phyloP scores from a whole-genome alignment of 2,888 invertebrate genomes.

The Alcis repandata region DNA sequence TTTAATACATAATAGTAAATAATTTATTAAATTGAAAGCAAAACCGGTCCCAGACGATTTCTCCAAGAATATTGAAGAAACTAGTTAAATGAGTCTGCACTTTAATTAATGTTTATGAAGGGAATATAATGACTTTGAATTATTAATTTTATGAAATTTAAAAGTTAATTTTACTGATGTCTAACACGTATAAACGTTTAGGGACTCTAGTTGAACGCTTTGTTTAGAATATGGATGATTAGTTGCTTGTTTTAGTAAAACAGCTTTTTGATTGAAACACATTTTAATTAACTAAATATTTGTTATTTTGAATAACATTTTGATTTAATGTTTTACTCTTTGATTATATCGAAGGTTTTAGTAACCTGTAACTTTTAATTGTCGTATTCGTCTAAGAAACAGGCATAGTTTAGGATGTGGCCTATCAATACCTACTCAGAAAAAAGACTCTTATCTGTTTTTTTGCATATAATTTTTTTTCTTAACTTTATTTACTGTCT shows the following conservation, averaged over 20 bases:
- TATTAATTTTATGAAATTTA: slow-evolving; percentile 48
- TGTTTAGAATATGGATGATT: slow-evolving; percentile 23
- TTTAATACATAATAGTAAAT: slow-evolving; percentile 41
- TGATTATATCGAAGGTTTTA: too few relatives aligned
- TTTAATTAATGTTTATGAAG: slow-evolving; percentile 56
- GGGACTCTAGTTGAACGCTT: slow-evolving; percentile 21
- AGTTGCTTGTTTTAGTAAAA: slow-evolving; percentile 7
- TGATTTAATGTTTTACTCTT: too few relatives aligned
- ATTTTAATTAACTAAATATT: too few relatives aligned
- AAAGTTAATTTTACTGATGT: slow-evolving; percentile 44
- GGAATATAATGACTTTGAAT: slow-evolving; percentile 47
- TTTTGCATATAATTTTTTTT: too few relatives aligned
- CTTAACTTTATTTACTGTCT: too few relatives aligned
- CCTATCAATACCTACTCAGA: too few relatives aligned
- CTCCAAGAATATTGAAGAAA: slow-evolving; percentile 56
- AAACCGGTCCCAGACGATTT: slow-evolving; percentile 52
- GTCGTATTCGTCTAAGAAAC: too few relatives aligned
- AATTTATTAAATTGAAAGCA: slow-evolving; percentile 38
- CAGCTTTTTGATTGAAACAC: too few relatives aligned
- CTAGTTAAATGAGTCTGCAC: slow-evolving; percentile 50
- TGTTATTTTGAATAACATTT: too few relatives aligned
- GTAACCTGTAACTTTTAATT: too few relatives aligned
- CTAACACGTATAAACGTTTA: slow-evolving; percentile 42
- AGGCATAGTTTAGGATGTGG: too few relatives aligned
- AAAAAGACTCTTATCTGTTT: too few relatives aligned